Base-by-base conservation (phyloP, 1,140 invertebrate genomes). In the Rhopalosiphum maidis region DNA sequence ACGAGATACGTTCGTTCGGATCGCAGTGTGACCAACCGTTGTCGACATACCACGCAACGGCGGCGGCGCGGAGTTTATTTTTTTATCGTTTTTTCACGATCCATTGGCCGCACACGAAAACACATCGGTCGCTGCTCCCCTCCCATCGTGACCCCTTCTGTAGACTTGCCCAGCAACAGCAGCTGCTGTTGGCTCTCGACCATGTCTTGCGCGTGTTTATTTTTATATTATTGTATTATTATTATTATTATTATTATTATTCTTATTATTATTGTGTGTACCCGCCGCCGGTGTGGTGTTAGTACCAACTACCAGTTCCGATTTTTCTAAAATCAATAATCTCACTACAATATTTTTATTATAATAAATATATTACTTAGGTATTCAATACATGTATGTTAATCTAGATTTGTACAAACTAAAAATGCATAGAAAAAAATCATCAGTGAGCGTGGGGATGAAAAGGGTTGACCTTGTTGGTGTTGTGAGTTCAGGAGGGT, bases 21-120 rank as follows among this genome's bases (percentile, higher is more conserved):
- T 18, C 60, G 37, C 91, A 93, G 91, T 93, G 91, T 93, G 91
- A 86, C 91, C 91, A 93, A 93, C 85, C 18, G 91, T 55, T 35
- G 7, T 15, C 48, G 15, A 23, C 77, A 86, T 30, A 43, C 91
- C 90, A 51, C 68, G 46, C 35, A 23, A 37, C n/a, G 60, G 37
- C 60, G 90, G 9, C 60, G 30, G 68, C n/a, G 43, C 4, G 0
- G n/a, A 30, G 11, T 41, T 51, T 35, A 22, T 91, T 91, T 55
- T 77, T 51, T 91, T 8, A 46, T 51, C 30, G 48, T 77, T 68
- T 77, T n/a, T 91, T 54, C 51, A 93, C 91, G 68, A 93, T 51
- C 82, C 68, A 82, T 92, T 92, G 68, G 91, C 35, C 77, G 77
- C n/a, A n/a, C 77, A 93, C 82, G n/a, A 93, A 54, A 93, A 93